phyloP scores from a whole-genome alignment of 2,797 vertebrate species.

The Lepus oiostolus region DNA sequence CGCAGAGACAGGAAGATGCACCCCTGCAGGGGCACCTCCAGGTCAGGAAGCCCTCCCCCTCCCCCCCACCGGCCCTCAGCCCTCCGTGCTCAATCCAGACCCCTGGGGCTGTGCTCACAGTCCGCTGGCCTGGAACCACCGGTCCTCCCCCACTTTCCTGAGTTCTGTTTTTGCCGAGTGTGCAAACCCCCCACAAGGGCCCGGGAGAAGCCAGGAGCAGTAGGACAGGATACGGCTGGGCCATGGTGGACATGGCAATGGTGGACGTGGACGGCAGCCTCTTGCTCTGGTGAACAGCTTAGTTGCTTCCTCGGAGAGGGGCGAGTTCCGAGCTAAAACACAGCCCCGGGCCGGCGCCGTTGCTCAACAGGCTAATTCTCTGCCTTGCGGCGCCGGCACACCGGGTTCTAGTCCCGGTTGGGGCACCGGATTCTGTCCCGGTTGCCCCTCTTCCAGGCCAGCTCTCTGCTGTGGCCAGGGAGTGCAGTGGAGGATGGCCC shows the following conservation, averaged over 20 bases:
- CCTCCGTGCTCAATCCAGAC: not conserved
- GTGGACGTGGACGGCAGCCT: not conserved
- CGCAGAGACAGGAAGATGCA: not conserved
- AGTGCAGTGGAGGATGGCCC: too few species aligned
- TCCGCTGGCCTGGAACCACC: not conserved
- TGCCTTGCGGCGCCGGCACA: too few species aligned
- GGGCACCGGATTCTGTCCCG: too few species aligned
- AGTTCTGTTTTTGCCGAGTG: conserved; percentile 70
- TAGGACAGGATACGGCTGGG: not conserved
- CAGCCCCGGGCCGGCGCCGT: too few species aligned
- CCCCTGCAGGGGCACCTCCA: too few species aligned
- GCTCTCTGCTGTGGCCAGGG: too few species aligned
- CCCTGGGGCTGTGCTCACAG: not conserved
- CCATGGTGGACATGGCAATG: not conserved
- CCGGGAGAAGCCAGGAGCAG: conserved; percentile 67
- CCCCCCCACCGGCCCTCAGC: not conserved
- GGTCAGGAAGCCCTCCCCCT: not conserved
- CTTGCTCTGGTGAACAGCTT: conserved; percentile 72
- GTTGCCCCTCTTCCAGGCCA: too few species aligned
- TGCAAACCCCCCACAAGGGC: conserved; percentile 67
- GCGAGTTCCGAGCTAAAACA: not conserved
- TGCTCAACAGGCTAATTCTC: too few species aligned
- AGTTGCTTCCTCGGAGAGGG: conserved; percentile 70
- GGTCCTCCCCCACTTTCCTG: not conserved
- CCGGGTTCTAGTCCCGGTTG: too few species aligned